Conservation (phyloP, 2,888 invertebrate genomes). For the Stegana nigrithorax region DNA sequence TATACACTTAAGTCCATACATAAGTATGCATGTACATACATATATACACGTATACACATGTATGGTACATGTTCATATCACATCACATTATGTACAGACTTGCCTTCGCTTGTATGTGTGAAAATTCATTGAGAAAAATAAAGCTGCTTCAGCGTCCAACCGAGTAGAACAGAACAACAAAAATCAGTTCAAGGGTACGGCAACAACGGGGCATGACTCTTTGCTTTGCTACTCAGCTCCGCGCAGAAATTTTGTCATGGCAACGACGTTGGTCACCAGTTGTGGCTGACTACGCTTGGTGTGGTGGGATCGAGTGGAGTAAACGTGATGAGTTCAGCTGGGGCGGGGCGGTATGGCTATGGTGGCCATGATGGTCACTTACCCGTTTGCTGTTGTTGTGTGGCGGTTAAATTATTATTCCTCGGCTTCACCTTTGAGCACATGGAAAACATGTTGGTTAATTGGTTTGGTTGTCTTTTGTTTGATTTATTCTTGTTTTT, state of each 20-base stretch:
- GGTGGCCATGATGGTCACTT: constrained; percentile 44
- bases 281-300: background rate
- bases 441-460: constrained; percentile 66
- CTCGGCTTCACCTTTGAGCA: constrained; percentile 67
- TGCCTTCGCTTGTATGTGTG: constrained; percentile 35
- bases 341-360: too few relatives aligned
- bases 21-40: constrained; percentile 26
- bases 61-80: background rate
- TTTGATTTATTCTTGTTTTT: background rate
- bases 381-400: constrained; percentile 62
- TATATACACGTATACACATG: constrained; percentile 11
- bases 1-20: constrained; percentile 14
- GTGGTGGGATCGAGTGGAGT: too few relatives aligned
- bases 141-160: constrained; percentile 25
- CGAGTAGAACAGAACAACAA: constrained; percentile 9
- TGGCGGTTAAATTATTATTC: constrained; percentile 49
- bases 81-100: background rate
- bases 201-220: constrained; percentile 39
- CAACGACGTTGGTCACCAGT: too few relatives aligned
- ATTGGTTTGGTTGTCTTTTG: background rate
- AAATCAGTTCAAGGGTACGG: constrained; percentile 57
- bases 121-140: constrained; percentile 63
- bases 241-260: too few relatives aligned
- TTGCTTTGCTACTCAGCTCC: too few relatives aligned
- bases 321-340: too few relatives aligned